Evolutionary conservation across 2,113 vertebrate species (phyloP).

Genomic region (Aplodontia rufa): DNA sequence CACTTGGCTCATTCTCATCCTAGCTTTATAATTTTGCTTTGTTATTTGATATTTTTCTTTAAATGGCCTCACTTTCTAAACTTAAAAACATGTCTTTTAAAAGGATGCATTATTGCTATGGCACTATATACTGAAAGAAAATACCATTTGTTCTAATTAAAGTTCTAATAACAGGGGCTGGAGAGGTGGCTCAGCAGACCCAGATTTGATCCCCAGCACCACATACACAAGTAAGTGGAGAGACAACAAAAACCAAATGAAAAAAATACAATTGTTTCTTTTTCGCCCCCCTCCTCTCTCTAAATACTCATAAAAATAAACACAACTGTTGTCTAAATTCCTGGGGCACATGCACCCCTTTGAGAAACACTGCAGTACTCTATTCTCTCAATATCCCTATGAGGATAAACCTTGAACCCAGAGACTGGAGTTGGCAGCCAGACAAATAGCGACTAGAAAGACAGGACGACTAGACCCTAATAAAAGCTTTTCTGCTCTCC

Average conservation of each 20-base stretch:
- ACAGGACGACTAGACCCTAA: neutral
- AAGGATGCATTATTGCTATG: neutral
- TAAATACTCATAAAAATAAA: neutral
- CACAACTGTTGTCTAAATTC: neutral
- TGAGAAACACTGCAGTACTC: neutral
- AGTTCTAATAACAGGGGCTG: too few species aligned
- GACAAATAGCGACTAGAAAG: neutral
- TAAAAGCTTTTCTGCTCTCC: neutral
- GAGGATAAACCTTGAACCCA: neutral
- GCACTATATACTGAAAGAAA: neutral
- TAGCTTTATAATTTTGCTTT: neutral
- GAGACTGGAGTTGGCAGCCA: neutral
- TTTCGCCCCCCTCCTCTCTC: too few species aligned
- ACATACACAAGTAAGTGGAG: too few species aligned
- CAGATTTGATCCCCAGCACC: too few species aligned
- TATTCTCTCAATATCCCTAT: neutral
- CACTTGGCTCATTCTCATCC: neutral
- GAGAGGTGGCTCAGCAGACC: too few species aligned
- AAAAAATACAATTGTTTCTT: too few species aligned
- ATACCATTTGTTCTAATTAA: neutral
- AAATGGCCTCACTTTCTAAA: neutral
- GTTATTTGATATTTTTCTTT: constrained; percentile 3
- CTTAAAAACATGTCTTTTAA: neutral
- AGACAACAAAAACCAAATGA: too few species aligned
- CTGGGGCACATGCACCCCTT: neutral